Percentiles rank a stretch among this genome's conserved stretches.
These are phyloP conservation scores for Irena cyanogastra DNA, from an alignment of 2,113 vertebrate species.

Conservation along the genomic window DNA sequence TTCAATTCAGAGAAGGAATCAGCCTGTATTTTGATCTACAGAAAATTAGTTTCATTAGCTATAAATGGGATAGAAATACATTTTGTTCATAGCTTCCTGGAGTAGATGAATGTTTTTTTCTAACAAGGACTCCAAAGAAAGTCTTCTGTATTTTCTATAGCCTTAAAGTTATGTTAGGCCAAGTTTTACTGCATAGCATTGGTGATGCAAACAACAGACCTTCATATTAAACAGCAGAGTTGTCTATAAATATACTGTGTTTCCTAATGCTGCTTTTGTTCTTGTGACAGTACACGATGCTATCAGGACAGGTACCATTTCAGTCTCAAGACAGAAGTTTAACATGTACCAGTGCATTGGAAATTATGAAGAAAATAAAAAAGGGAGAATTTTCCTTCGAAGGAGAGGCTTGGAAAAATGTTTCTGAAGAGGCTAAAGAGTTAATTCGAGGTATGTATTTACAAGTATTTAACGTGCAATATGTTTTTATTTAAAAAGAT, in stretches of 20 bases:
- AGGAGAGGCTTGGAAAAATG: slow-evolving; percentile 94
- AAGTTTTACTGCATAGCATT: not conserved
- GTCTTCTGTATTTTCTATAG: not conserved
- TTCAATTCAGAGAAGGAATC: not conserved
- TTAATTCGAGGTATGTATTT: slow-evolving; percentile 86
- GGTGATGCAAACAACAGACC: not conserved
- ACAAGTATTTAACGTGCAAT: not conserved
- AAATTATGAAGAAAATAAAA: slow-evolving; percentile 98
- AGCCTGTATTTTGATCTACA: not conserved
- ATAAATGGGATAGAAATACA: not conserved
- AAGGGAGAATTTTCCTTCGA: slow-evolving; percentile 97
- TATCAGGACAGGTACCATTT: slow-evolving; percentile 96
- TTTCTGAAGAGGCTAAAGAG: slow-evolving; percentile 95
- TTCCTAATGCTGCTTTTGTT: slow-evolving; percentile 20
- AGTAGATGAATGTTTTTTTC: not conserved
- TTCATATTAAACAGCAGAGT: not conserved
- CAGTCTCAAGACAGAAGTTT: slow-evolving; percentile 91
- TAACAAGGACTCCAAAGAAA: not conserved
- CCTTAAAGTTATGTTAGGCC: not conserved
- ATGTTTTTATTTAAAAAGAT: not conserved
- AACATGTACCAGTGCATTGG: slow-evolving; percentile 88
- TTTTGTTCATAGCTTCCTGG: not conserved
- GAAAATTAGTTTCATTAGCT: not conserved
- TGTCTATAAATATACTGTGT: not conserved
- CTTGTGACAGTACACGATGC: slow-evolving; percentile 88